Evolutionary conservation across 2,113 vertebrate genomes (phyloP).

Genomic region (Hyla sarda): DNA sequence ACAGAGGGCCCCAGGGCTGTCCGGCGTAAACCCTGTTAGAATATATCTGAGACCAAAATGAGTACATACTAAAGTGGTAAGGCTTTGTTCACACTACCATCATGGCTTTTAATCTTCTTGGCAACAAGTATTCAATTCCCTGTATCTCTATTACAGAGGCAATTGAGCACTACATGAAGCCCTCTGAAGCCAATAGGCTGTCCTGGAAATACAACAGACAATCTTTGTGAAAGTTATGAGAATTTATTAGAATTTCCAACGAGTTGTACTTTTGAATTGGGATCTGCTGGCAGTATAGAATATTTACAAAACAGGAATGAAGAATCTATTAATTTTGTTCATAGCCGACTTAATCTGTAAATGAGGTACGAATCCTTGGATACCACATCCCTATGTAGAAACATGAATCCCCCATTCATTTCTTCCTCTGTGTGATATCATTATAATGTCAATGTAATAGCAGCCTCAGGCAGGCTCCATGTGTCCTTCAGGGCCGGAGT

Average conservation of each 20-base stretch:
- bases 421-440: background rate
- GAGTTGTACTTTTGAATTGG: background rate
- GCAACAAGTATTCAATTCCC: background rate
- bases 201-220: background rate
- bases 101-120: no score
- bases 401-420: constrained; percentile 5
- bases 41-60: no score
- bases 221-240: no score
- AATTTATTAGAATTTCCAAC: no score
- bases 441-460: constrained; percentile 6
- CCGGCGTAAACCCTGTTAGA: no score
- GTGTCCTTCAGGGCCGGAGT: constrained; percentile 2
- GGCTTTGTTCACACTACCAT: no score
- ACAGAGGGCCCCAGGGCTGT: no score
- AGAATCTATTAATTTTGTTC: background rate
- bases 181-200: background rate
- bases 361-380: background rate
- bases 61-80: no score
- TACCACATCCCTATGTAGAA: background rate
- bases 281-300: background rate
- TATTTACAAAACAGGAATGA: background rate
- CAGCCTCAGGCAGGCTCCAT: background rate
- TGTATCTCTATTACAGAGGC: background rate
- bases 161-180: background rate
- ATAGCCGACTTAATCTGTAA: background rate